Percentiles rank a stretch among this genome's conserved stretches.
These are phyloP conservation scores for Diaphora mendica DNA, from an alignment of 2,888 invertebrate genomes.

Conservation along the genomic window DNA sequence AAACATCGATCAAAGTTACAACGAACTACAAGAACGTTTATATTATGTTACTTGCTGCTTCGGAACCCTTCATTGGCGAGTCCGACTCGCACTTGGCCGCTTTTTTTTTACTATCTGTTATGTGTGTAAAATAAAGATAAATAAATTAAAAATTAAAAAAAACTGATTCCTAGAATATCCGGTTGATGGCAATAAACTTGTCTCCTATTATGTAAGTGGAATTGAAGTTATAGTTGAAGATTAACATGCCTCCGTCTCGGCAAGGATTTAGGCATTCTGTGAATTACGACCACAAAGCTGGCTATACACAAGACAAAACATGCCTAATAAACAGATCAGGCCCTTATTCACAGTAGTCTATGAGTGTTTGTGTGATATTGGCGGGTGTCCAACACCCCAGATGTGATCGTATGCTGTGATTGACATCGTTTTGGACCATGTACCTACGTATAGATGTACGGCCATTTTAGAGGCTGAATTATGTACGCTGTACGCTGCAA, in stretches of 20 bases:
- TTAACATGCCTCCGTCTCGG: not conserved
- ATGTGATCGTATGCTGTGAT: conserved; percentile 46
- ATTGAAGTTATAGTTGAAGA: not conserved
- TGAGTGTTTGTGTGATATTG: conserved; percentile 30
- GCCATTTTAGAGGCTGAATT: not conserved
- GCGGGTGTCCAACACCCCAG: conserved; percentile 41
- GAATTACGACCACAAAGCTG: not conserved
- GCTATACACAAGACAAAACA: conserved; percentile 9
- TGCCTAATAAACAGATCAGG: conserved; percentile 34
- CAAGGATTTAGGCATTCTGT: not conserved
- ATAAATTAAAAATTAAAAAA: no score
- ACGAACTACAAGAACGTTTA: no score
- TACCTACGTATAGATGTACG: not conserved
- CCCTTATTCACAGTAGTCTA: conserved; percentile 23
- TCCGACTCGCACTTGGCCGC: no score
- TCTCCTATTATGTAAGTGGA: not conserved
- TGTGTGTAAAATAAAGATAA: no score
- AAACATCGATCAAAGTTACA: no score
- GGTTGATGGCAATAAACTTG: no score
- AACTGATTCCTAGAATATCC: no score
- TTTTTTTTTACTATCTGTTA: no score
- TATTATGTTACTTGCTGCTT: no score
- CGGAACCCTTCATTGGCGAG: no score
- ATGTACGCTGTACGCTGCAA: not conserved
- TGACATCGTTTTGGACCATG: conserved; percentile 45